These are phyloP conservation scores for Porphyrio hochstetteri DNA, from an alignment of 2,113 vertebrate species.

Conservation along the genomic window DNA sequence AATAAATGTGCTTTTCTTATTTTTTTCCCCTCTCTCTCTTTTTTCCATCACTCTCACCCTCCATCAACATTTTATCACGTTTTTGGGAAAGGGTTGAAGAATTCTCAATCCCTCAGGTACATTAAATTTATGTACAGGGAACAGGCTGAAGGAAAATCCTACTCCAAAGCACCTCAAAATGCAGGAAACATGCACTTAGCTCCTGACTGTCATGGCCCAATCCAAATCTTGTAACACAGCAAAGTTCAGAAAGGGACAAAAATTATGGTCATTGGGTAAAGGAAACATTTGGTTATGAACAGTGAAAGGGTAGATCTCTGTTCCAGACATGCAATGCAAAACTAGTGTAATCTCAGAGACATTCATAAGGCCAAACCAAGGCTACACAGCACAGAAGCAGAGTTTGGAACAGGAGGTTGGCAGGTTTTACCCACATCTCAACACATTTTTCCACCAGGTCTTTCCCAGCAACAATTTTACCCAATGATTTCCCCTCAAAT, in stretches of 20 bases:
- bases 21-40: background rate
- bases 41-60: background rate
- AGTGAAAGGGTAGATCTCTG: conserved; percentile 1
- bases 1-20: background rate
- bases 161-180: background rate
- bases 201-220: background rate
- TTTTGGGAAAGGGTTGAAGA: background rate
- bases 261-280: background rate
- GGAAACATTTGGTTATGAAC: conserved; percentile 4
- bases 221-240: background rate
- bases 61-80: background rate
- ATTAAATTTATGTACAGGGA: conserved; percentile 4
- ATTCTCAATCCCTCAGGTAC: background rate
- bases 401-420: conserved; percentile 65
- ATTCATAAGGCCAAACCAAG: conserved; percentile 50
- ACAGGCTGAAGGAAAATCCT: background rate
- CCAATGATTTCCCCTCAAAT: background rate
- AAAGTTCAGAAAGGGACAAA: conserved; percentile 16
- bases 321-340: conserved; percentile 36
- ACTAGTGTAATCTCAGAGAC: conserved; percentile 42
- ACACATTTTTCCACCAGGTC: conserved; percentile 49
- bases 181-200: background rate
- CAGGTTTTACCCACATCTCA: conserved; percentile 31
- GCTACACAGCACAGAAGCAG: conserved; percentile 52
- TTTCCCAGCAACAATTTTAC: conserved; percentile 21